phyloP scores from a whole-genome alignment of 2,113 vertebrate genomes.

The Sorex araneus region DNA sequence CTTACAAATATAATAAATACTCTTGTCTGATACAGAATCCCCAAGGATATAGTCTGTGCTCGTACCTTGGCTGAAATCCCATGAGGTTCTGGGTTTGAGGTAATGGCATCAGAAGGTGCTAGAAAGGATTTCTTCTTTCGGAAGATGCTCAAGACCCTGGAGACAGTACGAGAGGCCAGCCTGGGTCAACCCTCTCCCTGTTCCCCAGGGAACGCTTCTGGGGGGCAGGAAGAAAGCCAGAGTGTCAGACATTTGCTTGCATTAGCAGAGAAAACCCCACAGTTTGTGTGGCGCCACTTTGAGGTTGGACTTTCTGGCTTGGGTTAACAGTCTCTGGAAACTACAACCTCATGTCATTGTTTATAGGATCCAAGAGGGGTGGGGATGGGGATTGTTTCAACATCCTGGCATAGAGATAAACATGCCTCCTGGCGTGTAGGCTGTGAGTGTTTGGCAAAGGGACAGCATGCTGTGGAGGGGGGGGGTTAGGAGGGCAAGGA shows the following conservation, averaged over 20 bases:
- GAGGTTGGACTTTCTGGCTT: background rate
- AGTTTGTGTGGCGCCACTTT: background rate
- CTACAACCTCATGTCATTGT: slow-evolving; percentile 25
- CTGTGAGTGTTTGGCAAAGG: background rate
- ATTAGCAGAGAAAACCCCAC: slow-evolving; percentile 17
- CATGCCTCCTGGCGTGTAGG: background rate
- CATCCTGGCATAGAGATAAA: slow-evolving; percentile 43
- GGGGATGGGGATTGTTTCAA: slow-evolving; percentile 3
- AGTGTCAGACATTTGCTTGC: background rate
- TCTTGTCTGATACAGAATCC: slow-evolving; percentile 21
- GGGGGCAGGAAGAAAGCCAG: background rate
- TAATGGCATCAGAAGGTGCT: background rate
- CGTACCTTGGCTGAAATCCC: slow-evolving; percentile 23
- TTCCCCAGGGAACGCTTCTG: background rate
- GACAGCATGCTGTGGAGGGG: background rate
- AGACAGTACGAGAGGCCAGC: background rate
- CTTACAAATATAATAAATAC: slow-evolving; percentile 16
- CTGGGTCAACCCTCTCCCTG: background rate
- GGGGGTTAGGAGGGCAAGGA: background rate
- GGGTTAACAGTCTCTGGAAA: slow-evolving; percentile 55
- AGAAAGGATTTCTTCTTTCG: background rate
- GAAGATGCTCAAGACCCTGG: slow-evolving; percentile 11
- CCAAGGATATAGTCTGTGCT: background rate
- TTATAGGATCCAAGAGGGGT: background rate
- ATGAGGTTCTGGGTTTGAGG: background rate